phyloP scores from a whole-genome alignment of 2,113 vertebrate genomes.

The Cyanoramphus novaezelandiae region DNA sequence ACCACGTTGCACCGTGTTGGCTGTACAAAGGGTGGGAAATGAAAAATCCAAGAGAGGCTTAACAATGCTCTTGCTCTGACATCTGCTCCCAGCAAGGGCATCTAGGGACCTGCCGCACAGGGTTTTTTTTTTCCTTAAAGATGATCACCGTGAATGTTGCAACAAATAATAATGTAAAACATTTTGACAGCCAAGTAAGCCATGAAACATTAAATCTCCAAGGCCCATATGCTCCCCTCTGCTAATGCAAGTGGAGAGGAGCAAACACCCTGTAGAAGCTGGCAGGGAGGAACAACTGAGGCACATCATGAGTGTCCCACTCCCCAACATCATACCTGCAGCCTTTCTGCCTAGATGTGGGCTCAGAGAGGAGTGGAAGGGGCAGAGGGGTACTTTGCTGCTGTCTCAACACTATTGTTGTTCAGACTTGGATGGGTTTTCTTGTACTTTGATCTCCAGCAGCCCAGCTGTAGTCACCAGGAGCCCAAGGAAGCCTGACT shows the following conservation, averaged over 20 bases:
- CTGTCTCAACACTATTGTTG: neutral
- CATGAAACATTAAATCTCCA: slow-evolving; percentile 71
- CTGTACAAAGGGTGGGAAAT: slow-evolving; percentile 17
- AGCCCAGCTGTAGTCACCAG: neutral
- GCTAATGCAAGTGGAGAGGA: slow-evolving; percentile 31
- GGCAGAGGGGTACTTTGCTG: neutral
- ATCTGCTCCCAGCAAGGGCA: slow-evolving; percentile 75
- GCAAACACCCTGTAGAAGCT: slow-evolving; percentile 1
- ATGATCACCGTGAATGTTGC: slow-evolving; percentile 74
- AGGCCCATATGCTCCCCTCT: slow-evolving; percentile 64
- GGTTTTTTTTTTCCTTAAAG: slow-evolving; percentile 73
- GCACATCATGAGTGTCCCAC: neutral
- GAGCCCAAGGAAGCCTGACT: neutral
- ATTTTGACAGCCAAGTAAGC: slow-evolving; percentile 78
- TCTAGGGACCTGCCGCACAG: slow-evolving; percentile 68
- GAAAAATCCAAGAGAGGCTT: slow-evolving; percentile 63
- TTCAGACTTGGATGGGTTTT: neutral
- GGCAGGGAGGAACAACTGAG: neutral
- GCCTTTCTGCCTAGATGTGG: neutral
- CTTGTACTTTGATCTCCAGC: neutral
- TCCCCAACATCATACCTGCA: neutral
- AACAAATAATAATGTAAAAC: slow-evolving; percentile 74
- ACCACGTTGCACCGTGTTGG: neutral
- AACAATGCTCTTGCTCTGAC: slow-evolving; percentile 50
- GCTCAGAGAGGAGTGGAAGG: neutral